Evolutionary conservation across 2,888 invertebrate genomes (phyloP).

Genomic region (Spialia ferax): DNA sequence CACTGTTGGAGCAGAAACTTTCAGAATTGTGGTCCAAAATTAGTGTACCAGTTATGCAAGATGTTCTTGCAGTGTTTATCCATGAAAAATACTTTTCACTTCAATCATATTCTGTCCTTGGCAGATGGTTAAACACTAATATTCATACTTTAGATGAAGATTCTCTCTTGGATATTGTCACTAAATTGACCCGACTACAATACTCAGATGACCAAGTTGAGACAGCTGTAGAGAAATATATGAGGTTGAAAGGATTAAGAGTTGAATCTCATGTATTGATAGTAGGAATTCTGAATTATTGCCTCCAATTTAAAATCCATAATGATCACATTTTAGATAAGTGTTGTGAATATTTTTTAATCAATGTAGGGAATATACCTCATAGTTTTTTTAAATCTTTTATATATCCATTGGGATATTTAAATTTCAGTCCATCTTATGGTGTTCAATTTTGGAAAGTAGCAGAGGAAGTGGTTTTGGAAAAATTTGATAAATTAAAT

Average conservation of each 20-base stretch:
- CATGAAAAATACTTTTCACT: slow-evolving; percentile 70
- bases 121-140: slow-evolving; percentile 87
- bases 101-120: slow-evolving; percentile 71
- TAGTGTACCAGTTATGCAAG: slow-evolving; percentile 73
- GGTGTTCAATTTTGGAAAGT: slow-evolving; percentile 84
- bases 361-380: slow-evolving; percentile 76
- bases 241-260: slow-evolving; percentile 81
- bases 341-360: slow-evolving; percentile 86
- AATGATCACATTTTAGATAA: slow-evolving; percentile 86
- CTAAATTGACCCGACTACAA: slow-evolving; percentile 82
- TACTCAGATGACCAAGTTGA: slow-evolving; percentile 86
- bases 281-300: slow-evolving; percentile 87
- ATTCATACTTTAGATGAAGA: slow-evolving; percentile 87
- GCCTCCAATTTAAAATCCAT: slow-evolving; percentile 85
- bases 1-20: slow-evolving; percentile 87
- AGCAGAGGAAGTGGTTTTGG: slow-evolving; percentile 82
- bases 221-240: slow-evolving; percentile 87
- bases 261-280: slow-evolving; percentile 85
- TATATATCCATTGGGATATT: slow-evolving; percentile 87
- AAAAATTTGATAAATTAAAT: slow-evolving; percentile 86
- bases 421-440: slow-evolving; percentile 85
- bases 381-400: slow-evolving; percentile 85
- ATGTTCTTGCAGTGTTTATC: slow-evolving; percentile 76
- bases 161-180: slow-evolving; percentile 82
- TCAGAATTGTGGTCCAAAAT: slow-evolving; percentile 85